Conservation (phyloP, 1,140 invertebrate species). For the Meloidogyne exigua region DNA sequence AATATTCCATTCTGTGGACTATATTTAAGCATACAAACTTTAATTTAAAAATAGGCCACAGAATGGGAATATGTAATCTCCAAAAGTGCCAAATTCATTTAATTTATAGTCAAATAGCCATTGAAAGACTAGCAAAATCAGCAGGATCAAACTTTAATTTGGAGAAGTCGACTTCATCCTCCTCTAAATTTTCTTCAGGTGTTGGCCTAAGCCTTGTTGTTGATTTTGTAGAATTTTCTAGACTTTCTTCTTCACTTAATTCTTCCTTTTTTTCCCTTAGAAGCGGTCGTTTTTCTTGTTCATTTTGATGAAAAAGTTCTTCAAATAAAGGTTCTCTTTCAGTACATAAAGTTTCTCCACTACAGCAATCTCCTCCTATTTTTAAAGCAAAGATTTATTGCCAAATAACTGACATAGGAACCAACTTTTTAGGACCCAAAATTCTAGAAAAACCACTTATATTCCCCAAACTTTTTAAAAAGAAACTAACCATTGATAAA, state of each 20-base stretch:
- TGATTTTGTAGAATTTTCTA: slow-evolving; percentile 2
- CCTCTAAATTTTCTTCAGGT: not conserved
- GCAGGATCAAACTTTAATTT: slow-evolving; percentile 19
- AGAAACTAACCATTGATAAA: not conserved
- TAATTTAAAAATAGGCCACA: no score
- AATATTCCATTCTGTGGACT: no score
- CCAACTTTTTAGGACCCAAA: no score
- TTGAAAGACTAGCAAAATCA: slow-evolving; percentile 16
- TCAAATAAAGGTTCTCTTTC: slow-evolving; percentile 16
- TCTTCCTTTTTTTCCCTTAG: not conserved
- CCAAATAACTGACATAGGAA: no score
- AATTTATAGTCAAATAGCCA: not conserved
- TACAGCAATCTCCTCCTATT: slow-evolving; percentile 16
- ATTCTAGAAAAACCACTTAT: no score
- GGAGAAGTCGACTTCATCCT: not conserved
- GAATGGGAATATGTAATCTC: no score
- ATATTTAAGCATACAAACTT: no score
- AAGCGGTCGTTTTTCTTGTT: slow-evolving; percentile 10
- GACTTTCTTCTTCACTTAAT: not conserved
- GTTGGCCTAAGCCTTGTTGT: not conserved
- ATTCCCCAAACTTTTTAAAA: not conserved
- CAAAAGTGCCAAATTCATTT: not conserved
- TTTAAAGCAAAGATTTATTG: no score
- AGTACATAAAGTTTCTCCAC: not conserved
- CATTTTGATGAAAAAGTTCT: slow-evolving; percentile 7